Base-by-base conservation (phyloP, 2,797 vertebrate genomes). In the Gallirallus australis region DNA sequence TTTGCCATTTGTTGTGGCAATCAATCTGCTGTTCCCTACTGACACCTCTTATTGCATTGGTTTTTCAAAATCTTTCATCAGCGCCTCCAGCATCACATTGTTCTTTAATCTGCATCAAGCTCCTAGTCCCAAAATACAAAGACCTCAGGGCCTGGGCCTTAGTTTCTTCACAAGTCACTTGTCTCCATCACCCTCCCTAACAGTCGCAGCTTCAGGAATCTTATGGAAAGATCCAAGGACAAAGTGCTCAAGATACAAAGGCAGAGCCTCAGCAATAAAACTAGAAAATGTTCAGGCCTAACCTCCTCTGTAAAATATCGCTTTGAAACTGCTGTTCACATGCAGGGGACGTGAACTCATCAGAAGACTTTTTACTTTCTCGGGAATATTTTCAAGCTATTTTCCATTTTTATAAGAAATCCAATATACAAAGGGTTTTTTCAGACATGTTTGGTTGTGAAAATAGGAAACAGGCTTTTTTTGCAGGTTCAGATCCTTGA, bases 1-100 rank as follows among this genome's bases (percentile, higher is more conserved):
- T 70, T 47, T 92, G 75, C 57, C 54, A 39, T 75, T 82, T 68
- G 71, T 50, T 71, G 52, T 61, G 89, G 89, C 82, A 89, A 87
- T 96, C 92, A 93, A 94, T 92, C 75, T 92, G 72, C 75, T 4
- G 2, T 83, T 87, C 92, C 93, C 92, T 1, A 2, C 64, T 65
- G 89, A 61, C 0, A 1, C 57, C 50, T 85, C 60, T 87, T 93
- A 77, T 72, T 91, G 89, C 68, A 48, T 64, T 94, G 89, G 18
- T 77, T 92, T 85, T 78, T 71, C 82, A 71, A 80, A 71, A 72
- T 30, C 89, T 92, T 94, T 82, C 64, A 39, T 53, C 7, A 19
- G 45, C 0, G 45, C 92, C 89, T 89, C 86, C 11, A 94, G 96
- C 72, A 2, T 61, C 75, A 75, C 84, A 77, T 75, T n/a, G 54